A percentile compares a stretch with the other conserved stretches of the same genome.
phyloP scores from a whole-genome alignment of 1,140 invertebrate genomes.

The Phenacoccus solenopsis region DNA sequence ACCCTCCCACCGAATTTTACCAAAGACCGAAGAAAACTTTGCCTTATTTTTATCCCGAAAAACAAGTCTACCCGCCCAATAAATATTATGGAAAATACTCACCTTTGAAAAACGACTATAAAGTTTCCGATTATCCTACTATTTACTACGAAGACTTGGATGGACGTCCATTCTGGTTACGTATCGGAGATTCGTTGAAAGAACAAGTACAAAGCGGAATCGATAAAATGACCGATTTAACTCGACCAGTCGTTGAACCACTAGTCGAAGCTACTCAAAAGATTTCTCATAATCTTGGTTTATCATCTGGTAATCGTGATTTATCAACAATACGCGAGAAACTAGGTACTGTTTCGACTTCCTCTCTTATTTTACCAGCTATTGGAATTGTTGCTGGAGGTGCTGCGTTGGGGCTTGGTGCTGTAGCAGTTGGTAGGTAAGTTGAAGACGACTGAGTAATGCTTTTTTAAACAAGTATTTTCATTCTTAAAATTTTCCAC shows the following conservation, averaged over 20 bases:
- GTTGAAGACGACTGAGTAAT: background rate
- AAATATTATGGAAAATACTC: background rate
- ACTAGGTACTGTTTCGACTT: constrained; percentile 43
- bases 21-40: constrained; percentile 35
- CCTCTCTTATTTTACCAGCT: constrained; percentile 52
- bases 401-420: constrained; percentile 60
- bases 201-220: constrained; percentile 54
- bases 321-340: constrained; percentile 46
- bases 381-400: constrained; percentile 61
- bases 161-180: constrained; percentile 54
- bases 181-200: constrained; percentile 54
- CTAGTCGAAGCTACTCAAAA: constrained; percentile 61
- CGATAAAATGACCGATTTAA: constrained; percentile 51
- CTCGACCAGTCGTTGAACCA: constrained; percentile 55
- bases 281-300: constrained; percentile 57
- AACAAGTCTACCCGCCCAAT: constrained; percentile 21
- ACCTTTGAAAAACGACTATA: constrained; percentile 22
- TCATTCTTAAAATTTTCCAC: too few species aligned
- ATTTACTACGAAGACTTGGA: constrained; percentile 31
- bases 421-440: constrained; percentile 54
- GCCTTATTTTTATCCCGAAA: constrained; percentile 24
- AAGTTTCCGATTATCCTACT: constrained; percentile 27
- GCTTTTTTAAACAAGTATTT: too few species aligned
- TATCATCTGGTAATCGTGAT: constrained; percentile 37
- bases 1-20: constrained; percentile 4